These are phyloP conservation scores for Eurytoma adleriae DNA, from an alignment of 2,888 invertebrate genomes.

Conservation along the genomic window DNA sequence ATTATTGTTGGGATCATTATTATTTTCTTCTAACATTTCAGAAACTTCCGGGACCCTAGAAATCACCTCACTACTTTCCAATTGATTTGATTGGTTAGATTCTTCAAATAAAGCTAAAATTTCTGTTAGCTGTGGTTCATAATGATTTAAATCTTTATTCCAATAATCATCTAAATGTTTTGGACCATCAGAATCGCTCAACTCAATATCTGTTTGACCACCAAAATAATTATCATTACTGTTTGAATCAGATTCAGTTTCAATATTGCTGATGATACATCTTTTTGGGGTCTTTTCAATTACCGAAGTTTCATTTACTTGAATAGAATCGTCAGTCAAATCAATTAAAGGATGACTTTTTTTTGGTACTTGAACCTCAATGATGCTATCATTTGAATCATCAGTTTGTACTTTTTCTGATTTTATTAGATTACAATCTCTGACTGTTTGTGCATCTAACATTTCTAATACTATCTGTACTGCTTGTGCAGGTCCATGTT, in stretches of 20 bases:
- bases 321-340: constrained; percentile 44
- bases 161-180: constrained; percentile 30
- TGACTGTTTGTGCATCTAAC: constrained; percentile 48
- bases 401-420: constrained; percentile 23
- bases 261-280: not conserved
- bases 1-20: constrained; percentile 69
- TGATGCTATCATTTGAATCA: constrained; percentile 49
- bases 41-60: constrained; percentile 18
- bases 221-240: constrained; percentile 2
- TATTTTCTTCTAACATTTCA: constrained; percentile 66
- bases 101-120: not conserved
- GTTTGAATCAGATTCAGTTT: constrained; percentile 4
- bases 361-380: constrained; percentile 46
- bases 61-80: not conserved
- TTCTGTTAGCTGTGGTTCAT: constrained; percentile 26
- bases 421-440: constrained; percentile 21
- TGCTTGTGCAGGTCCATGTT: constrained; percentile 40
- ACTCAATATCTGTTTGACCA: constrained; percentile 2
- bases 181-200: constrained; percentile 55
- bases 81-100: not conserved
- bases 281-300: constrained; percentile 7
- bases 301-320: constrained; percentile 20
- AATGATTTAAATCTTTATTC: not conserved
- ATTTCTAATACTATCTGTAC: constrained; percentile 54
- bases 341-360: constrained; percentile 51